These are phyloP conservation scores for Lerema accius DNA, from an alignment of 1,140 invertebrate species.

Conservation along the genomic window DNA sequence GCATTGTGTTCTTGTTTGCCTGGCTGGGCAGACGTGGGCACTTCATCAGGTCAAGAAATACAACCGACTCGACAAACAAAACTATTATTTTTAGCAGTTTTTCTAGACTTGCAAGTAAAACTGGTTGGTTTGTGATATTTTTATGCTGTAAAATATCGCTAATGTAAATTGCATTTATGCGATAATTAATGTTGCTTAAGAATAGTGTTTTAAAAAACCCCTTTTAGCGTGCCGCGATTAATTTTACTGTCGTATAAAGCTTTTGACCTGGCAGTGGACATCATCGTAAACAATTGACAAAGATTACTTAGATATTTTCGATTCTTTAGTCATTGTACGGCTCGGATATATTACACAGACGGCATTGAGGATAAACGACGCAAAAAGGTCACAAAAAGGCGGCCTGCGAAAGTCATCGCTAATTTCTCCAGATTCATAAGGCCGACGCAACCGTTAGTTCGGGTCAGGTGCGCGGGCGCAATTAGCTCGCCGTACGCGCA, in stretches of 20 bases:
- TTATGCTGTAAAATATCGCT: neutral
- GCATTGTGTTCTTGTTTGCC: neutral
- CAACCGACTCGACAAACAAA: neutral
- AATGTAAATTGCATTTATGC: no score
- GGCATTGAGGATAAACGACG: neutral
- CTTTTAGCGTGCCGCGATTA: no score
- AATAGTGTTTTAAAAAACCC: no score
- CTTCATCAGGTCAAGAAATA: neutral
- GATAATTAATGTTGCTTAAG: no score
- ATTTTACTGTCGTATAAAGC: no score
- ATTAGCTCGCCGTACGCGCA: slow-evolving; percentile 54
- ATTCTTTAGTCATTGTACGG: no score
- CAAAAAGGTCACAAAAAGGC: neutral
- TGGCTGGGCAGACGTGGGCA: neutral
- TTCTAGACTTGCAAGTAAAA: neutral
- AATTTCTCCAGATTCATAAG: neutral
- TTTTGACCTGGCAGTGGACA: no score
- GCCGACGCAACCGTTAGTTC: slow-evolving; percentile 36
- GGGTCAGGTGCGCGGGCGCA: slow-evolving; percentile 44
- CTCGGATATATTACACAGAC: no score
- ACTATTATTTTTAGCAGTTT: neutral
- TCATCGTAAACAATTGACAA: no score
- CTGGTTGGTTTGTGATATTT: neutral
- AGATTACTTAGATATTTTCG: no score
- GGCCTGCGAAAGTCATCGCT: neutral